These are phyloP conservation scores for Ochropleura leucogaster DNA, from an alignment of 2,888 invertebrate species.

Conservation along the genomic window DNA sequence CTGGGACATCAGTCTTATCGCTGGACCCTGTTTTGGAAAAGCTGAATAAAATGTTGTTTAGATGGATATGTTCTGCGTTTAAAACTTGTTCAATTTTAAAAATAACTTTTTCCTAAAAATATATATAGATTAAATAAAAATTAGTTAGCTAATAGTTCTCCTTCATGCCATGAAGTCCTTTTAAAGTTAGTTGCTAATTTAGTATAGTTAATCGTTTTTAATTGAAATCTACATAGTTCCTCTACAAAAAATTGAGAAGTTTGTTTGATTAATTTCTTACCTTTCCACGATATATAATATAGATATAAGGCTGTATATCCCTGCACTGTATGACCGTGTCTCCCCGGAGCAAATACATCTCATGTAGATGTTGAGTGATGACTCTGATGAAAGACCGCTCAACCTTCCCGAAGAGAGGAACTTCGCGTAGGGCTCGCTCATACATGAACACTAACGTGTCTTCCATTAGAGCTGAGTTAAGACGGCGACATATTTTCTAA, in stretches of 20 bases:
- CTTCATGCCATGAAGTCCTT: too few relatives aligned
- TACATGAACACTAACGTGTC: conserved; percentile 89
- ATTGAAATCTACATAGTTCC: too few relatives aligned
- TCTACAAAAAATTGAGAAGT: too few relatives aligned
- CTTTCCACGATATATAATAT: conserved; percentile 89
- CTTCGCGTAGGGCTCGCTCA: conserved; percentile 87
- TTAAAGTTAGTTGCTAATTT: too few relatives aligned
- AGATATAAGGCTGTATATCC: conserved; percentile 87
- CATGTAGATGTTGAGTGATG: conserved; percentile 87
- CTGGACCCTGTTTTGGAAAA: neutral
- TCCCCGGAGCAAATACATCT: conserved; percentile 88
- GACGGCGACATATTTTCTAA: conserved; percentile 85
- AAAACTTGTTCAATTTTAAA: too few relatives aligned
- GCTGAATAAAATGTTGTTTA: neutral
- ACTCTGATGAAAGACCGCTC: conserved; percentile 89
- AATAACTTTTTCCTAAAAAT: neutral
- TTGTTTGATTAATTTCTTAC: conserved; percentile 67
- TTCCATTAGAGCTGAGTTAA: conserved; percentile 89
- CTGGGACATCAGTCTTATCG: neutral
- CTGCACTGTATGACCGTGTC: conserved; percentile 87
- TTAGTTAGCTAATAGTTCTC: too few relatives aligned
- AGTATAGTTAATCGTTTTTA: too few relatives aligned
- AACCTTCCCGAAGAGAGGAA: conserved; percentile 89
- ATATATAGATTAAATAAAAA: too few relatives aligned
- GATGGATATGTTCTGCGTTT: neutral